Conservation (phyloP, 1,140 invertebrate genomes). For the Oscheius sp. region DNA sequence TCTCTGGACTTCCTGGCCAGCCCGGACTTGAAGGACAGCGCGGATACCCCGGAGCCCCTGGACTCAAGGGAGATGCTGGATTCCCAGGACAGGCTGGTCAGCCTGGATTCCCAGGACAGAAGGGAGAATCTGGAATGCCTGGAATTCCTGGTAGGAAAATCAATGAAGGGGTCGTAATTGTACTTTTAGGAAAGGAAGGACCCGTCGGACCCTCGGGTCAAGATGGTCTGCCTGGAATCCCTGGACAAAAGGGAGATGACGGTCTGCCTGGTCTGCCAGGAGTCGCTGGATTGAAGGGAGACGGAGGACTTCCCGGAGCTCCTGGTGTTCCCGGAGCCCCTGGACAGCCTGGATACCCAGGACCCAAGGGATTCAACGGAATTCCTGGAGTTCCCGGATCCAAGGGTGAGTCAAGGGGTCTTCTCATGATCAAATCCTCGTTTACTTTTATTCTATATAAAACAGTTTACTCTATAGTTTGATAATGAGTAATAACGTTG, state of each 20-base stretch:
- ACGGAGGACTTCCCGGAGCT: conserved; percentile 65
- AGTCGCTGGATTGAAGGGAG: conserved; percentile 69
- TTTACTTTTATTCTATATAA: too few relatives aligned
- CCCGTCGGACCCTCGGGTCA: conserved; percentile 65
- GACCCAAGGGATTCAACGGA: conserved; percentile 46
- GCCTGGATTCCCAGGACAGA: conserved; percentile 47
- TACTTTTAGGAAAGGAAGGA: conserved; percentile 39
- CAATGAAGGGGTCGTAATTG: too few relatives aligned
- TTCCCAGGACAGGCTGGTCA: conserved; percentile 47
- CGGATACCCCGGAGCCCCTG: conserved; percentile 53
- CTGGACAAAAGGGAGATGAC: conserved; percentile 47
- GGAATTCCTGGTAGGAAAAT: conserved; percentile 66
- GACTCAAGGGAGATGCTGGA: conserved; percentile 49
- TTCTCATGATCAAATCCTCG: conserved; percentile 22
- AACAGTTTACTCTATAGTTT: too few relatives aligned
- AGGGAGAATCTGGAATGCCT: conserved; percentile 48
- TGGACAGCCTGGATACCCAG: conserved; percentile 61
- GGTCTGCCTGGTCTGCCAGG: conserved; percentile 63
- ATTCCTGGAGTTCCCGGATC: conserved; percentile 46
- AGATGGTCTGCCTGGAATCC: conserved; percentile 41
- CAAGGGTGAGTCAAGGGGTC: conserved; percentile 61
- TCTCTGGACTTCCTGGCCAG: conserved; percentile 49
- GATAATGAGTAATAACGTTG: too few relatives aligned
- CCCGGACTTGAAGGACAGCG: conserved; percentile 61
- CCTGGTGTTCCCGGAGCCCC: conserved; percentile 62